Evolutionary conservation across 2,797 vertebrate species (phyloP).

Genomic region (Brotula barbata): DNA sequence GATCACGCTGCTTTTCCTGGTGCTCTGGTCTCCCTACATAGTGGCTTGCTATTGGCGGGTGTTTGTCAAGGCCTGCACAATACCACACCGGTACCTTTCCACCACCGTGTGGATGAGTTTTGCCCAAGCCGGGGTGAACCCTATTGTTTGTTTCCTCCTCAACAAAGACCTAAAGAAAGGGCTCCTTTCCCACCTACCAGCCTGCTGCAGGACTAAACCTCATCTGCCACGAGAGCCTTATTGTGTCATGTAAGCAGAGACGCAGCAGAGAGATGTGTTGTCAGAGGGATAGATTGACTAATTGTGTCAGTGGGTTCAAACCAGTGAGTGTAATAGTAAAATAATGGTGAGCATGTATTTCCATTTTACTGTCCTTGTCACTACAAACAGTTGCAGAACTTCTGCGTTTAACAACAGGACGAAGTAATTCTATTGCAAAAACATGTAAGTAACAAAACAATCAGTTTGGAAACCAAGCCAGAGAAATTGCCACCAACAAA

Average conservation of each 20-base stretch:
- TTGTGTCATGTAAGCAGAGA: slow-evolving; percentile 84
- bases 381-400: slow-evolving; percentile 18
- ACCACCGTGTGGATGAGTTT: slow-evolving; percentile 93
- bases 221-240: slow-evolving; percentile 90
- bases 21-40: slow-evolving; percentile 92
- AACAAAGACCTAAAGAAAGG: slow-evolving; percentile 94
- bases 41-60: slow-evolving; percentile 93
- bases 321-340: slow-evolving; percentile 32
- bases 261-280: slow-evolving; percentile 31
- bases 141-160: slow-evolving; percentile 90
- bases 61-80: slow-evolving; percentile 89
- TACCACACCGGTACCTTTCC: slow-evolving; percentile 88
- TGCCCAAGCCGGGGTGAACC: slow-evolving; percentile 89
- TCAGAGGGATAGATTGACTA: slow-evolving; percentile 54
- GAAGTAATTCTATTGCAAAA: slow-evolving; percentile 20
- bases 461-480: slow-evolving; percentile 41
- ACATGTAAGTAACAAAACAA: slow-evolving; percentile 29
- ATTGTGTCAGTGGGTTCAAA: slow-evolving; percentile 61
- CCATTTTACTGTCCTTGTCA: slow-evolving; percentile 31
- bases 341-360: slow-evolving; percentile 52
- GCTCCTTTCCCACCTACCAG: slow-evolving; percentile 85
- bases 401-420: slow-evolving; percentile 17
- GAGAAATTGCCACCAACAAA: slow-evolving; percentile 24
- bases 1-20: slow-evolving; percentile 89
- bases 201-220: slow-evolving; percentile 90